These are phyloP conservation scores for Nicator chloris DNA, from an alignment of 2,113 vertebrate species.

Conservation along the genomic window DNA sequence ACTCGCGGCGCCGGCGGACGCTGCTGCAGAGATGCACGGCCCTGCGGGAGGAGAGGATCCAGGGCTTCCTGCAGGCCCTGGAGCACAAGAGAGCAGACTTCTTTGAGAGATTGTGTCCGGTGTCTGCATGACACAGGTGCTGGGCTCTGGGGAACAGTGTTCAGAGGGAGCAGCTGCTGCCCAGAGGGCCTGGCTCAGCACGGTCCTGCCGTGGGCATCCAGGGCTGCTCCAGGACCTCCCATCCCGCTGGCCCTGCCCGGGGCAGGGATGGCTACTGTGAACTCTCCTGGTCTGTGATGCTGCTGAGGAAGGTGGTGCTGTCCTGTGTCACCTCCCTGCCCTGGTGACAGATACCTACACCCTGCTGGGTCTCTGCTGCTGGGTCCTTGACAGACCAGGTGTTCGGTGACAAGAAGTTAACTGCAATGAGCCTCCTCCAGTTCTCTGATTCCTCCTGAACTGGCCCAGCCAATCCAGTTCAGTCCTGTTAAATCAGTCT, in stretches of 20 bases:
- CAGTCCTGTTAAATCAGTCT: background rate
- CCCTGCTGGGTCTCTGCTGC: background rate
- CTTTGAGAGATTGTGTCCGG: constrained; percentile 64
- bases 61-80: constrained; percentile 83
- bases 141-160: constrained; percentile 18
- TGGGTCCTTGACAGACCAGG: background rate
- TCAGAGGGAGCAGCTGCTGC: background rate
- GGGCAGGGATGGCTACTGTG: background rate
- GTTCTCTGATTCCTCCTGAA: background rate
- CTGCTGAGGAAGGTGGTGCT: background rate
- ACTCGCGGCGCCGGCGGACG: constrained; percentile 71
- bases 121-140: constrained; percentile 69
- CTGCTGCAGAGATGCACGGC: constrained; percentile 77
- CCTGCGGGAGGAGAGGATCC: constrained; percentile 84
- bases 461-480: background rate
- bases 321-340: background rate
- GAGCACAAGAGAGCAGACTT: constrained; percentile 86
- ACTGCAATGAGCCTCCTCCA: background rate
- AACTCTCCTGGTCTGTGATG: background rate
- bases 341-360: background rate
- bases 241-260: accelerated
- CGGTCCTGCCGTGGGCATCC: background rate
- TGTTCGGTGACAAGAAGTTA: background rate
- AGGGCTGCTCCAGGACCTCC: background rate
- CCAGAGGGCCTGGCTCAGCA: background rate